Evolutionary conservation across 92 coral and sea anemone genomes (phyloP), one percentile per base, ranked within the genome.

Genomic region (Porites divaricata): DNA sequence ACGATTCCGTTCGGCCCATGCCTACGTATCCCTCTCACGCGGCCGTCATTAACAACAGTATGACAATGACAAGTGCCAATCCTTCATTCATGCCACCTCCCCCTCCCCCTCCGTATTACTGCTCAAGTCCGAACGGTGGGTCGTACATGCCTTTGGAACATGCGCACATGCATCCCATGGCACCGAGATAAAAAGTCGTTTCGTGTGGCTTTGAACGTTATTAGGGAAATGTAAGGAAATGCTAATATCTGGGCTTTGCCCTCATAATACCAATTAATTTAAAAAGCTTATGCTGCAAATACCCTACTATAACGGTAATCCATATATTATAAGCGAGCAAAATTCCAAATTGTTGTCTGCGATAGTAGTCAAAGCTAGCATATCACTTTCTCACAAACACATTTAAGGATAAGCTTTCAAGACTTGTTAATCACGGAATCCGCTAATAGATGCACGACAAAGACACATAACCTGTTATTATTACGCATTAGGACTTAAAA

Each of bases 91-190:
- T 95, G 87, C 91, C 96, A 72, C 97, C 98, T 16, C 93, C 99
- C 58, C 95, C 98, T 49, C 98, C 98, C 58, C 95, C 98, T 58
- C 92, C 98, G 70, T 93, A 95, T 76, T 97, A 95, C 65, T 97
- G 99, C 70, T 88, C 98, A 28, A 90, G 95, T 78, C 89, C 98
- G 66, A 91, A 86, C 74, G 90, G 94, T 61, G 98, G 96, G 20
- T 91, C 99, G 26, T 97, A 97, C 59, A 97, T 97, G 96, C 93
- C 95, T 15, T 67, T 96, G 85, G 98, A 94, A 28, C 98, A 94
- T 72, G 90, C 90, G 69, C 93, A 90, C 58, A 87, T 94, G 98
- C 98, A 91, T 66, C 76, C 98, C 9, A 89, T 94, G 91, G 85
- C 98, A 23, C 98, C 98, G 63, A 87, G 98, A 92, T 94, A 94